Base-by-base conservation (phyloP, 1,140 invertebrate species). In the Neoseiulus cucumeris region DNA sequence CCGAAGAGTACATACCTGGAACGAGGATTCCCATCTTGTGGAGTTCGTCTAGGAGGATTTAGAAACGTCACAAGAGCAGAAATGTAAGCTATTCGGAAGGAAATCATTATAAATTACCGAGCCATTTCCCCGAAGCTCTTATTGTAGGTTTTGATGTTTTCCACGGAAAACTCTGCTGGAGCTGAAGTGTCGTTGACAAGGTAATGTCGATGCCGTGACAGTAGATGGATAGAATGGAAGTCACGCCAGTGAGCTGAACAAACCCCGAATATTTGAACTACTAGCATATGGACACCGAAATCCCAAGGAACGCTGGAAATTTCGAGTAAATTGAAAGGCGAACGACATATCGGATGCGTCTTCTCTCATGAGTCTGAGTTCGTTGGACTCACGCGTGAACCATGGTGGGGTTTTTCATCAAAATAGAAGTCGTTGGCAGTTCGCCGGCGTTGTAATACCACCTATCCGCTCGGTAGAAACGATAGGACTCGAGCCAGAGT, bases 361-460 rank as follows among this genome's bases (percentile, higher is more conserved):
- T 44, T 44, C 12, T 44, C 42, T n/a, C 42, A 12, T 12, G 42
- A 12, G 42, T 12, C n/a, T 44, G n/a, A 44, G 12, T 12, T 44
- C n/a, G 42, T 12, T 44, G 12, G n/a, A 59, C 51, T 25, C 22
- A 59, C 51, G 22, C 22, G 44, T 74, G 73, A 6, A 75, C 73
- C 9, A 75, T 55, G 22, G 70, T 64, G 9, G 73, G 73, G 28
- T 69, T 39, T 28, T 42, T 44, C 20, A 68, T 44, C 2, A 74
- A 68, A 41, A 74, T 70, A 14, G 68, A 64, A 17, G 44, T 55
- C 0, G 73, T 75, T 14, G 73, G 73, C 14, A 72, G 65, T 41
- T 74, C 71, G 17, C 73, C 73, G 12, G 72, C 73, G 66, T 74
- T 74, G 45, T 73, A 74, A 64, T 74, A 74, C 72, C 71, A 73